phyloP scores from a whole-genome alignment of 2,888 invertebrate genomes.

The Drosophila kanekoi region DNA sequence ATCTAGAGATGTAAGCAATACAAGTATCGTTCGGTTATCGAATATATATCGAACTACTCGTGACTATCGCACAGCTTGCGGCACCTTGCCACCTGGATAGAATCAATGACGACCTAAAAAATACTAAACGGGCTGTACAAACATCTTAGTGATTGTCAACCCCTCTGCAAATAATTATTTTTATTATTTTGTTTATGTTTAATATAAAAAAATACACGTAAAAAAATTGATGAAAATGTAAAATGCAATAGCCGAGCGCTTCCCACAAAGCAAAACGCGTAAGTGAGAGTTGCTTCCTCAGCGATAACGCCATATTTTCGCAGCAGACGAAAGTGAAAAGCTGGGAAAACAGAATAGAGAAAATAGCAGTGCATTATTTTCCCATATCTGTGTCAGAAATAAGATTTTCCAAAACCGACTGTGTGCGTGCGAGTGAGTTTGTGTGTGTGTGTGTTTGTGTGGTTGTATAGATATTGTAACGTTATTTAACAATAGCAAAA shows the following conservation, averaged over 20 bases:
- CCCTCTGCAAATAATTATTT: constrained; percentile 59
- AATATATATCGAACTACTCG: constrained; percentile 3
- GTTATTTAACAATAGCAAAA: constrained; percentile 48
- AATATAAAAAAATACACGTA: constrained; percentile 40
- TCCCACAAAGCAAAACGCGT: constrained; percentile 47
- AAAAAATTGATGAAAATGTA: constrained; percentile 48
- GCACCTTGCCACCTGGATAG: constrained; percentile 23
- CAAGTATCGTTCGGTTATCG: constrained; percentile 18
- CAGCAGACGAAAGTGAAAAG: constrained; percentile 58
- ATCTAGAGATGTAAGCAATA: constrained; percentile 36
- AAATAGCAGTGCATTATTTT: constrained; percentile 61
- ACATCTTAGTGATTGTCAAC: constrained; percentile 45
- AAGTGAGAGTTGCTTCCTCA: constrained; percentile 52
- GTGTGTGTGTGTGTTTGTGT: constrained; percentile 22
- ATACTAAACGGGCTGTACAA: constrained; percentile 27
- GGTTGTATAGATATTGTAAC: constrained; percentile 25
- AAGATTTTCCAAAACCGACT: constrained; percentile 48
- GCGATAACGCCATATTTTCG: constrained; percentile 62
- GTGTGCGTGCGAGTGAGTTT: constrained; percentile 23
- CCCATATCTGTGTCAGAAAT: constrained; percentile 50
- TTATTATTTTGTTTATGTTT: constrained; percentile 76
- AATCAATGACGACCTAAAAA: constrained; percentile 17
- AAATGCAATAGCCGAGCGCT: constrained; percentile 37
- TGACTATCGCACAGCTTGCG: background rate
- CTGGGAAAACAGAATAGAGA: constrained; percentile 73